Conservation (phyloP, 2,113 vertebrate species). For the Panthera leo region DNA sequence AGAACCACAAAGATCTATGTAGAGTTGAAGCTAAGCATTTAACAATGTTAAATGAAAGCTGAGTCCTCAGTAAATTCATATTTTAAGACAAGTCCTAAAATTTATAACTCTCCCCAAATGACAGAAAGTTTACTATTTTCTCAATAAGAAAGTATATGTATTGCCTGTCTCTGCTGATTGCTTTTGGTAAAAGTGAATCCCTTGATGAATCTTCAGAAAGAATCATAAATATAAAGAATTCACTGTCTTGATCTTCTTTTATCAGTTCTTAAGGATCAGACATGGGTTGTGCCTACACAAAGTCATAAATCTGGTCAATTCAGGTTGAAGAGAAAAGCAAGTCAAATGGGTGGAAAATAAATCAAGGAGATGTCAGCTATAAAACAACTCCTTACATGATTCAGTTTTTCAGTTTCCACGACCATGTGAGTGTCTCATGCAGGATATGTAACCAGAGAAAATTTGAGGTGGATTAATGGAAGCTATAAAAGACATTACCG, state of each 20-base stretch:
- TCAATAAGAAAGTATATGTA: slow-evolving; percentile 16
- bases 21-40: background rate
- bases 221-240: slow-evolving; percentile 21
- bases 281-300: background rate
- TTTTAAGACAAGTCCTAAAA: slow-evolving; percentile 48
- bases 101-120: slow-evolving; percentile 25
- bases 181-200: slow-evolving; percentile 30
- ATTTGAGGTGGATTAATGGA: background rate
- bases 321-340: slow-evolving; percentile 49
- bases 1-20: background rate
- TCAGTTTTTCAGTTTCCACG: slow-evolving; percentile 20
- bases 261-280: background rate
- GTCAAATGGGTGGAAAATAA: slow-evolving; percentile 49
- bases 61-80: slow-evolving; percentile 25
- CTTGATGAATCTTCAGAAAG: slow-evolving; percentile 62
- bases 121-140: slow-evolving; percentile 48
- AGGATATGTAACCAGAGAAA: background rate
- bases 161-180: slow-evolving; percentile 43
- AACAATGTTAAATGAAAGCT: background rate
- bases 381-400: background rate
- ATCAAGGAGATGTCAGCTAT: slow-evolving; percentile 25
- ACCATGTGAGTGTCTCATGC: background rate
- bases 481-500: background rate
- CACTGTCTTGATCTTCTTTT: background rate
- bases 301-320: slow-evolving; percentile 52